These are phyloP conservation scores for Clarias gariepinus DNA, from an alignment of 2,113 vertebrate genomes.

Conservation along the genomic window DNA sequence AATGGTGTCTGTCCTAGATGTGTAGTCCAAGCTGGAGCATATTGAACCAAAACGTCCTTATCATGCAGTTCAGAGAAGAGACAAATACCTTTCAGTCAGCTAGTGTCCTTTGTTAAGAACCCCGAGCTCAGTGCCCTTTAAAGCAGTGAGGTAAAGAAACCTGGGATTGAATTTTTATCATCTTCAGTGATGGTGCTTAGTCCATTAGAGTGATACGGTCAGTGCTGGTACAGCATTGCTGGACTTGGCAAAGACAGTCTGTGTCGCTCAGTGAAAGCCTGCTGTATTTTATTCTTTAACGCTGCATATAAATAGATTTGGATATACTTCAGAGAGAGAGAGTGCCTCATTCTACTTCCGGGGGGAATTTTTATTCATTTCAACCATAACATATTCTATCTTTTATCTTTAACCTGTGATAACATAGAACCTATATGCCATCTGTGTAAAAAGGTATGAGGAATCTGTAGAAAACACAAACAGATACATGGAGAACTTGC, in stretches of 20 bases:
- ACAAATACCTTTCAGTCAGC: constrained; percentile 10
- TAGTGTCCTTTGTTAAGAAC: constrained; percentile 5
- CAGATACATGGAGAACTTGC: not conserved
- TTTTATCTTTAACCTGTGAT: not conserved
- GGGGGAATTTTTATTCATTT: not conserved
- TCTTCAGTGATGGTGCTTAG: not conserved
- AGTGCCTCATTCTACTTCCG: not conserved
- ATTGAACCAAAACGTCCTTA: constrained; percentile 18
- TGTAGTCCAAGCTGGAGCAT: constrained; percentile 4
- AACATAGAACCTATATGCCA: no score
- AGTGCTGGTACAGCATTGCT: constrained; percentile 9
- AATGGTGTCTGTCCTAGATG: not conserved
- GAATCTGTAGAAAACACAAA: not conserved
- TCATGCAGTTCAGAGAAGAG: constrained; percentile 34
- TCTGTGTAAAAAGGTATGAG: not conserved
- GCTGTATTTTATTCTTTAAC: not conserved
- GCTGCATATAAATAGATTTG: constrained; percentile 3
- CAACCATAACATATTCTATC: not conserved
- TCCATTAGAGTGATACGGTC: not conserved
- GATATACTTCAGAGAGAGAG: not conserved
- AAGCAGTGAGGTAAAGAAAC: constrained; percentile 17
- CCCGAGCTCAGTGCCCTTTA: constrained; percentile 11
- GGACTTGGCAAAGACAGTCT: not conserved
- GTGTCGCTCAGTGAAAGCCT: not conserved
- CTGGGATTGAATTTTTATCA: constrained; percentile 19